phyloP scores from a whole-genome alignment of 2,797 vertebrate species.

The Pangasius larnaudii region DNA sequence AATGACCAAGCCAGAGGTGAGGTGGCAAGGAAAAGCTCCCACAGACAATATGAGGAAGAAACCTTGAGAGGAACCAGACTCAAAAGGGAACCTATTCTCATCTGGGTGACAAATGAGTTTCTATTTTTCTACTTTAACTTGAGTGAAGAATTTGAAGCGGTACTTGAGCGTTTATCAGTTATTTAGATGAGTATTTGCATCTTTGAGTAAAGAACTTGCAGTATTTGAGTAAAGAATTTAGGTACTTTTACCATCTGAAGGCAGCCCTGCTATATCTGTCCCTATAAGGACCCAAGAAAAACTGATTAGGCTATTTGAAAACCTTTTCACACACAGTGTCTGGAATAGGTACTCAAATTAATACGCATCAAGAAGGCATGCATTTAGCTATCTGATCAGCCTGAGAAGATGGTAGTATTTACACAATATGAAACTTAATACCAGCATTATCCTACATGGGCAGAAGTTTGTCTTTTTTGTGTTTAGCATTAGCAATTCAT shows the following conservation, averaged over 20 bases:
- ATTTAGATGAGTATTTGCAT: not conserved
- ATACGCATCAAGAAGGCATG: not conserved
- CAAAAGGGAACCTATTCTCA: no score
- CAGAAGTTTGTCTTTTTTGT: not conserved
- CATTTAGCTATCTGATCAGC: not conserved
- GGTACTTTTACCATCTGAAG: not conserved
- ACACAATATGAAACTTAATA: not conserved
- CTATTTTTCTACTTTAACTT: not conserved
- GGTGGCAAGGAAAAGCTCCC: no score
- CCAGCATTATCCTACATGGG: not conserved
- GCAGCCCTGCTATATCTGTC: not conserved
- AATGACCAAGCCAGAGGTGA: no score
- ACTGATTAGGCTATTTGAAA: not conserved
- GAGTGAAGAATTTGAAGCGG: not conserved
- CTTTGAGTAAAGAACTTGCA: not conserved
- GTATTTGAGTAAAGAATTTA: not conserved
- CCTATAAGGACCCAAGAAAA: not conserved
- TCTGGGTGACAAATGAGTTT: not conserved
- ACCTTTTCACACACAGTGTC: not conserved
- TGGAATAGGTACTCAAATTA: not conserved
- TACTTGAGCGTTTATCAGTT: not conserved
- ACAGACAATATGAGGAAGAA: no score
- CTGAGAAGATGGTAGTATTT: not conserved
- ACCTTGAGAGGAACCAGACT: no score
- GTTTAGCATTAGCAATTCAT: not conserved